phyloP scores from a whole-genome alignment of 2,888 invertebrate genomes.

The Clitarchus hookeri region DNA sequence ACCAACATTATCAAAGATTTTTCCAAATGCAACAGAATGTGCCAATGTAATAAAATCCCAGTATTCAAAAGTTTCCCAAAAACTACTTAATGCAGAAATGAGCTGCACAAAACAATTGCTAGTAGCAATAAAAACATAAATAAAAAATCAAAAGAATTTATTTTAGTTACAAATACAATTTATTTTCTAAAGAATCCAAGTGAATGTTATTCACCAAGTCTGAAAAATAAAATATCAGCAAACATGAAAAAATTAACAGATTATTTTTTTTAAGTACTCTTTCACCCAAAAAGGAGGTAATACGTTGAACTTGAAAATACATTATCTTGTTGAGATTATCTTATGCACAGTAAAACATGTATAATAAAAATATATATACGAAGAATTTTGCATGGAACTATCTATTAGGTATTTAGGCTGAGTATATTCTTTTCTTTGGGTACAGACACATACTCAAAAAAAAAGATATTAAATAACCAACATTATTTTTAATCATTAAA shows the following conservation, averaged over 20 bases:
- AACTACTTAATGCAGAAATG: neutral
- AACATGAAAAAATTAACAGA: conserved; percentile 46
- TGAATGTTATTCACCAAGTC: conserved; percentile 46
- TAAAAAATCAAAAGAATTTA: neutral
- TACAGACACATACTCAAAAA: conserved; percentile 44
- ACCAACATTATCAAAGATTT: too few relatives aligned
- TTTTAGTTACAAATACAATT: conserved; percentile 45
- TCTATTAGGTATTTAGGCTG: conserved; percentile 43
- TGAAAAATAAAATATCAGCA: conserved; percentile 46
- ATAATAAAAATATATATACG: conserved; percentile 47
- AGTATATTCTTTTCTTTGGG: conserved; percentile 45
- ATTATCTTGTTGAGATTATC: conserved; percentile 46
- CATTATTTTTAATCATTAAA: conserved; percentile 37
- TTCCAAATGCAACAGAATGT: too few relatives aligned
- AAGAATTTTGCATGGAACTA: conserved; percentile 47
- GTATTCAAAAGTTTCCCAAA: neutral
- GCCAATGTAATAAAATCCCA: too few relatives aligned
- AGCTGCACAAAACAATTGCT: neutral
- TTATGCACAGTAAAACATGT: conserved; percentile 47
- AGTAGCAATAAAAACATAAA: neutral
- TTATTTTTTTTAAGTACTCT: conserved; percentile 45
- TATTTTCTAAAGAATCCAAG: conserved; percentile 46
- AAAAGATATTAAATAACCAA: conserved; percentile 38
- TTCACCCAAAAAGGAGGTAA: conserved; percentile 47
- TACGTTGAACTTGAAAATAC: conserved; percentile 46